Base-by-base conservation (phyloP, 2,888 invertebrate genomes). In the Horisme vitalbata region DNA sequence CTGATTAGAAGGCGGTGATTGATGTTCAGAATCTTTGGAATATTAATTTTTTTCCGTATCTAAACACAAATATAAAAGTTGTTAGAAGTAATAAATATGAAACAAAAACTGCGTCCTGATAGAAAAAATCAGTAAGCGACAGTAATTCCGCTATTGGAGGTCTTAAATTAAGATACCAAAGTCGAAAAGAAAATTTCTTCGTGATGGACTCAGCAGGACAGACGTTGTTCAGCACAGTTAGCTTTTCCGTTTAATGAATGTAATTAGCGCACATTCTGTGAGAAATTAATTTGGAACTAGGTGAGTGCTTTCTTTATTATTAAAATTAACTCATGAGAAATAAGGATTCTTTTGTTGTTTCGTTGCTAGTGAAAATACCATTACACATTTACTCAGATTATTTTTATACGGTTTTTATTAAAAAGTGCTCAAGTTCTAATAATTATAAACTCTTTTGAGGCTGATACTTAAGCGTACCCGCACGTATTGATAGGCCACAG, bases 221-320 rank as follows among this genome's bases (percentile, higher is more conserved):
- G 45, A 34, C 48, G 55, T 55, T 46, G 47, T 60, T 45, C 48
- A 50, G 52, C 57, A 59, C 53, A 61, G 52, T 54, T 56, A 59
- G 50, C 50, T 58, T 45, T 51, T 61, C 57, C 48, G 47, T 47
- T 52, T 57, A 58, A 67, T n/a, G n/a, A n/a, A n/a, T 51, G 41
- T 59, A 61, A 66, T 63, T 60, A 66, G 54, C 52, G 34, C 23
- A 44, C 33, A 45, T 55, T 55, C 39, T 32, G 31, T 45, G 54
- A 51, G 32, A 59, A 20, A 36, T 31, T 14, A 15, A 36, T 26
- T 31, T 37, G 13, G 12, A 36, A 44, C 27, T 14, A 33, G 20
- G 28, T 14, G 9, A 1, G 23, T 23, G 9, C n/a, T 2, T 20
- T 3, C 5, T 20, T 20, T n/a, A 4, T 5, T 26, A 26, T 26